Evolutionary conservation across 1,140 invertebrate species (phyloP).

Genomic region (Trichonephila clavata): DNA sequence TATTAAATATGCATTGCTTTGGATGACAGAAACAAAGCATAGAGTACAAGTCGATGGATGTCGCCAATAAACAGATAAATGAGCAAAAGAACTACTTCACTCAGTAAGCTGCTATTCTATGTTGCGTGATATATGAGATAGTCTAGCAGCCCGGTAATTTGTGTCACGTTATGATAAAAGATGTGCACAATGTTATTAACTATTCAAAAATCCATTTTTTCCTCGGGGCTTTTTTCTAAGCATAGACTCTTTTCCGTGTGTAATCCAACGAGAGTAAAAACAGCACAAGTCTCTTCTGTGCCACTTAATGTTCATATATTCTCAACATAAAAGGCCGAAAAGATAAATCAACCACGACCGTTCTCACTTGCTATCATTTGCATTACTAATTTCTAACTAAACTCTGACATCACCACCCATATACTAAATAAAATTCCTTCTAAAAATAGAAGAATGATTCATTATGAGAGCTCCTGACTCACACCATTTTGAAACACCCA

Average conservation of each 20-base stretch:
- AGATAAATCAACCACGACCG: background rate
- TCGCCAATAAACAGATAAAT: conserved; percentile 23
- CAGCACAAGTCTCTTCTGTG: background rate
- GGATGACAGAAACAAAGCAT: background rate
- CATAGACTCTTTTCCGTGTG: background rate
- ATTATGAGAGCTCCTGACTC: background rate
- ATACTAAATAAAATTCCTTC: background rate
- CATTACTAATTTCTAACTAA: background rate
- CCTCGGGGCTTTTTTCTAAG: background rate
- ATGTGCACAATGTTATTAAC: conserved; percentile 56
- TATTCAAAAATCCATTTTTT: conserved; percentile 68
- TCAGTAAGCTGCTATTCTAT: background rate
- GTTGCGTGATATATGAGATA: conserved; percentile 57
- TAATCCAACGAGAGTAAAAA: too few relatives aligned
- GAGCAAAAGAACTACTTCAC: background rate
- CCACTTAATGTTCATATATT: background rate
- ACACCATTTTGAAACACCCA: background rate
- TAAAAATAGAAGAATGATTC: background rate
- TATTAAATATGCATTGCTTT: too few relatives aligned
- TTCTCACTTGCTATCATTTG: background rate
- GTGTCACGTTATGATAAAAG: conserved; percentile 61
- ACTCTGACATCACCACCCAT: background rate
- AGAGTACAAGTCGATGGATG: background rate
- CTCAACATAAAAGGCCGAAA: background rate
- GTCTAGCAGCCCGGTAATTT: conserved; percentile 27